These are phyloP conservation scores for Acanthacorydalis orientalis DNA, from an alignment of 2,888 invertebrate genomes.

Conservation along the genomic window DNA sequence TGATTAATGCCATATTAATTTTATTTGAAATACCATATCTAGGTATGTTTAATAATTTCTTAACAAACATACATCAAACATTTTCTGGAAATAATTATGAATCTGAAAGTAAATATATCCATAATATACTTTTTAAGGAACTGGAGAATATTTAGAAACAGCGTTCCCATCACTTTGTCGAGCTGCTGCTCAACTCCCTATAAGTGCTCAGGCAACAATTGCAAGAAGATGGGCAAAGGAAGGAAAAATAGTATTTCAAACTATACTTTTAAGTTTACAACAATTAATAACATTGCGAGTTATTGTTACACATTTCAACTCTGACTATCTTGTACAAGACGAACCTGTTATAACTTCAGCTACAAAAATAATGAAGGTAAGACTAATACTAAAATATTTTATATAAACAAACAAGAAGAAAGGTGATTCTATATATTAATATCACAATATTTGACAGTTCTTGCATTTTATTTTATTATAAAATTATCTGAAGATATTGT, in stretches of 20 bases:
- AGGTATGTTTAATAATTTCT: slow-evolving; percentile 14
- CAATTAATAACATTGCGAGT: slow-evolving; percentile 77
- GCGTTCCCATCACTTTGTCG: slow-evolving; percentile 65
- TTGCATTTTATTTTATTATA: background rate
- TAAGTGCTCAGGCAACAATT: slow-evolving; percentile 60
- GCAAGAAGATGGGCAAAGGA: slow-evolving; percentile 60
- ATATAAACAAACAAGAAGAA: too few species aligned
- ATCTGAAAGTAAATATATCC: too few species aligned
- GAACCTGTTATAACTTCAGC: slow-evolving; percentile 70
- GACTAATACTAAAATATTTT: background rate
- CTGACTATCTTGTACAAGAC: slow-evolving; percentile 65
- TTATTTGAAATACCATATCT: slow-evolving; percentile 26
- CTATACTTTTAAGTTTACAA: slow-evolving; percentile 61
- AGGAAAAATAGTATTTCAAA: slow-evolving; percentile 35
- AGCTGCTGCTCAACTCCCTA: slow-evolving; percentile 55
- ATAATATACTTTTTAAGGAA: too few species aligned
- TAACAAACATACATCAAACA: too few species aligned
- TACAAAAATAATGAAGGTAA: slow-evolving; percentile 74
- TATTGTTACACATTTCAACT: slow-evolving; percentile 54
- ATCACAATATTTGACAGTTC: too few species aligned
- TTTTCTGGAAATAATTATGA: too few species aligned
- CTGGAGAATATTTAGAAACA: slow-evolving; percentile 67
- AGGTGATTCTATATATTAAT: too few species aligned
- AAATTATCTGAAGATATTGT: background rate
- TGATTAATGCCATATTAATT: slow-evolving; percentile 34